A percentile compares a stretch with the other conserved stretches of the same genome.
phyloP scores from a whole-genome alignment of 2,888 invertebrate species.

The Cerastis leucographa region DNA sequence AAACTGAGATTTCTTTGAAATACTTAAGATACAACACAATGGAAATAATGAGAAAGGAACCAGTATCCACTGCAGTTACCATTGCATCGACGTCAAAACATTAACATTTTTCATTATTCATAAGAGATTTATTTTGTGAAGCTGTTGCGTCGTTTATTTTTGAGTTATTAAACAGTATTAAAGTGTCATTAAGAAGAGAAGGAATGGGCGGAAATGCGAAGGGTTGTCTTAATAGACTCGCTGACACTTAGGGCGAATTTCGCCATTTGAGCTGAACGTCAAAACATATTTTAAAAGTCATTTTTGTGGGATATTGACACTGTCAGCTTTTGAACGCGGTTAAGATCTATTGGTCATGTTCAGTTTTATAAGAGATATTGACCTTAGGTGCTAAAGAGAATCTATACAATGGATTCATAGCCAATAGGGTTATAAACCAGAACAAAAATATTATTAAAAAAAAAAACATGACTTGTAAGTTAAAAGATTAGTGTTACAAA shows the following conservation, averaged over 20 bases:
- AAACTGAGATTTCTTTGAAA: conserved; percentile 54
- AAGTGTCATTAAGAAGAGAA: conserved; percentile 20
- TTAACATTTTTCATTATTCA: conserved; percentile 65
- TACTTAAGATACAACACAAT: conserved; percentile 66
- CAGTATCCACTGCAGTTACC: conserved; percentile 40
- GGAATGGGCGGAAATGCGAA: neutral
- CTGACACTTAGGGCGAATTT: neutral
- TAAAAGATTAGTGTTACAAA: neutral
- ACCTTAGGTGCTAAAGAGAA: neutral
- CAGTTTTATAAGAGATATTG: neutral
- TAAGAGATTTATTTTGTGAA: conserved; percentile 41
- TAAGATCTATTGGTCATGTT: neutral
- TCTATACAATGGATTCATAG: neutral
- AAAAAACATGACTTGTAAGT: neutral
- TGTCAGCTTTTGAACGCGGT: neutral
- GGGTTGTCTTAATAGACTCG: neutral
- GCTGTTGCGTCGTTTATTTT: conserved; percentile 25
- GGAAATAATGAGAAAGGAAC: conserved; percentile 64
- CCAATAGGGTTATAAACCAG: neutral
- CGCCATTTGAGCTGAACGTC: neutral
- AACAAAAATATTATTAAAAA: too few species aligned
- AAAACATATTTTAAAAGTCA: neutral
- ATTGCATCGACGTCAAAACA: conserved; percentile 54
- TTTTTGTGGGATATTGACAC: neutral
- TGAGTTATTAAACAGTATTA: conserved; percentile 18